Base-by-base conservation (phyloP, 2,797 vertebrate genomes). In the Ctenochaetus hawaiiensis region DNA sequence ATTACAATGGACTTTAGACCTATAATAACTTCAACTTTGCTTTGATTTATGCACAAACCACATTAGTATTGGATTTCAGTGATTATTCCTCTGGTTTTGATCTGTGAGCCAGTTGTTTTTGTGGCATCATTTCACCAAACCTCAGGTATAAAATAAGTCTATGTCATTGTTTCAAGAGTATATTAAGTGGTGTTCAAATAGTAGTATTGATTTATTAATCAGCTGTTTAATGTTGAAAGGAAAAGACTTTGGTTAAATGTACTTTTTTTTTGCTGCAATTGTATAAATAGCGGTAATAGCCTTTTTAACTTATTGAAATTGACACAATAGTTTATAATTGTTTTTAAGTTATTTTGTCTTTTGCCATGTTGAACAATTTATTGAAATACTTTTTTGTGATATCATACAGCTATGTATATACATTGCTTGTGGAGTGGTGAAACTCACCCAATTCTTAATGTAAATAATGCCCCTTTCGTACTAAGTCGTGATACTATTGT, bases 1-100 rank as follows among this genome's bases (percentile, higher is more conserved):
- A 75, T 26, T 65, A 8, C 63, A 34, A 17, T 4, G 34, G 56
- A 74, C 45, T 63, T 41, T 12, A 41, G 26, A 34, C 61, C 65
- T 43, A 52, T 80, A 61, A 73, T 81, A 70, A 57, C 68, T 63
- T 65, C 61, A 74, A 23, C 26, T 47, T 64, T 66, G 41, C 23
- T 72, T 78, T 85, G 70, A 82, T 78, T 52, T 34, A 34, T 30
- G 37, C 30, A 37, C 26, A 63, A 52, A 54, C 72, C 51, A 39
- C 65, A 34, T 64, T 71, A 67, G 5, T 39, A 17, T 64, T 85
- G 78, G 78, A 71, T 85, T 52, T 70, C 44, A 64, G 41, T 61
- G 0, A 1, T 11, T 57, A 59, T 61, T 1, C 8, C 60, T 72
- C 34, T 26, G 37, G 34, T 51, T 72, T 65, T 59, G 23, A 41